Conservation (phyloP, 1,140 invertebrate genomes). For the Drosophila takahashii region DNA sequence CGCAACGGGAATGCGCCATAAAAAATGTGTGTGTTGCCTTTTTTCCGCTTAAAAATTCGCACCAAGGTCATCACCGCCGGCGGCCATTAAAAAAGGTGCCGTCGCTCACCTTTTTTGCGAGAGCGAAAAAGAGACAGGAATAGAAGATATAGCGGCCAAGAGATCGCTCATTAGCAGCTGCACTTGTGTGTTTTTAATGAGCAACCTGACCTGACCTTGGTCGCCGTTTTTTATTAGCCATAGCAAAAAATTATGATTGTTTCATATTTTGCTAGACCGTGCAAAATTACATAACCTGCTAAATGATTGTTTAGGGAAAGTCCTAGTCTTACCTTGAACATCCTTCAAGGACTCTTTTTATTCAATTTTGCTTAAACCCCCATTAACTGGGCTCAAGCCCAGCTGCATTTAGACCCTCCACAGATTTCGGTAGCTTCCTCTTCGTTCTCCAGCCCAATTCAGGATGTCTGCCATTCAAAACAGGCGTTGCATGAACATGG, state of each 20-base stretch:
- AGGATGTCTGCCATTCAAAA: conserved; percentile 39
- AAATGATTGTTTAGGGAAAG: conserved; percentile 6
- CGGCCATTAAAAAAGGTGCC: conserved; percentile 71
- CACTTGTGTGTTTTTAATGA: conserved; percentile 73
- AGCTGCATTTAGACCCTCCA: conserved; percentile 60
- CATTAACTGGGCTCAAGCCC: neutral
- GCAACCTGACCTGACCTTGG: conserved; percentile 51
- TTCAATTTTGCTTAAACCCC: neutral
- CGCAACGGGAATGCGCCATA: conserved; percentile 69
- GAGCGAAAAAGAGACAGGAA: conserved; percentile 11
- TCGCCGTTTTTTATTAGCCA: conserved; percentile 45
- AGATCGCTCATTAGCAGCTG: conserved; percentile 51
- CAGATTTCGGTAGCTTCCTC: conserved; percentile 4
- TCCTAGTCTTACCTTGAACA: conserved; percentile 17
- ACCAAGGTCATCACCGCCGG: conserved; percentile 63
- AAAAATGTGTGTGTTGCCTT: conserved; percentile 64
- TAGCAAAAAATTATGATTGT: conserved; percentile 63
- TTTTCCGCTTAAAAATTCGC: conserved; percentile 73
- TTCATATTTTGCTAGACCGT: conserved; percentile 45
- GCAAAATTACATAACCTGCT: conserved; percentile 56
- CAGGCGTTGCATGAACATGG: conserved; percentile 59
- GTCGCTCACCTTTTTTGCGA: conserved; percentile 12
- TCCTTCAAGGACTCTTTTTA: conserved; percentile 32
- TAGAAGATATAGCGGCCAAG: neutral
- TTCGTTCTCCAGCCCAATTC: conserved; percentile 6